Conservation (phyloP, 2,888 invertebrate genomes). For the Philereme transversata region DNA sequence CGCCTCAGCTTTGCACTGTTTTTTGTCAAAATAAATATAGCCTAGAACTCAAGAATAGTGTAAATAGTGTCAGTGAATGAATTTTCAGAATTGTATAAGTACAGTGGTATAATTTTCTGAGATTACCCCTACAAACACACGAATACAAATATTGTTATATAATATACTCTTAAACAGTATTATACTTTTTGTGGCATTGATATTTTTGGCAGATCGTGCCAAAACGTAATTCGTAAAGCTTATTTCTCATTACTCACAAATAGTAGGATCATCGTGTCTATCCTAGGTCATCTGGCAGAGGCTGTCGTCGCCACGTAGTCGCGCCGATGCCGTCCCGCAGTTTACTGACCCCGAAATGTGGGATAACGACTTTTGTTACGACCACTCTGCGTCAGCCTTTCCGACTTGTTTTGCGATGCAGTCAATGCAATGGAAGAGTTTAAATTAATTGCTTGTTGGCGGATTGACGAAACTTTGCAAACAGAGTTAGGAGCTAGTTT, state of each 20-base stretch:
- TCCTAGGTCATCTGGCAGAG: constrained; percentile 52
- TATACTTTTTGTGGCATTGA: not conserved
- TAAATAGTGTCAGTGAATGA: too few relatives aligned
- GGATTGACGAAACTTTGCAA: constrained; percentile 42
- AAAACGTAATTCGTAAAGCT: constrained; percentile 1
- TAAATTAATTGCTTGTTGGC: constrained; percentile 62
- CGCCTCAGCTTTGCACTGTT: too few relatives aligned
- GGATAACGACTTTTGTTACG: constrained; percentile 77
- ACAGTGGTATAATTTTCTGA: too few relatives aligned
- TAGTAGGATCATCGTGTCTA: constrained; percentile 56
- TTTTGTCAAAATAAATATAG: too few relatives aligned
- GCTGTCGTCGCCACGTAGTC: constrained; percentile 61
- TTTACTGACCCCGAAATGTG: constrained; percentile 77
- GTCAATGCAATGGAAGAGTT: constrained; percentile 58
- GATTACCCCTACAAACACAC: too few relatives aligned
- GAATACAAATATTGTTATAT: too few relatives aligned
- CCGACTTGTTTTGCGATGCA: constrained; percentile 56
- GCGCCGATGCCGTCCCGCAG: constrained; percentile 57
- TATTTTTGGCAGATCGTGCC: constrained; percentile 9
- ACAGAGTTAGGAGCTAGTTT: constrained; percentile 17
- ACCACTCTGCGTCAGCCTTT: constrained; percentile 55
- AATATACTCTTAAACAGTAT: too few relatives aligned
- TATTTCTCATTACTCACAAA: constrained; percentile 8
- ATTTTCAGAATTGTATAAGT: too few relatives aligned
- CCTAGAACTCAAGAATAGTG: too few relatives aligned